Conservation (phyloP, 1,140 invertebrate species). For the Cardiocondyla obscurior region DNA sequence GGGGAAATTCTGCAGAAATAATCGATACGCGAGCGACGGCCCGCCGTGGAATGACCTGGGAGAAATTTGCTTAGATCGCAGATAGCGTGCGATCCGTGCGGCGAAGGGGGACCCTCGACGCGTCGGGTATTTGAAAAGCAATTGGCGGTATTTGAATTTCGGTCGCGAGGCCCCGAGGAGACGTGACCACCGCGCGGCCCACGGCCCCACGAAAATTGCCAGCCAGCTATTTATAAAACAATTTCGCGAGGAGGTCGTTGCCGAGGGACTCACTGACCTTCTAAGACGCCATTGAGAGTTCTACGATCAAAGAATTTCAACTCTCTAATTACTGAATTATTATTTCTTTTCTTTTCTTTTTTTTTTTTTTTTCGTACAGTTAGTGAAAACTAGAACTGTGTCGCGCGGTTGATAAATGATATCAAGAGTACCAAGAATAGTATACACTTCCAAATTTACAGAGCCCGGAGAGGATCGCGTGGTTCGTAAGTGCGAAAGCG, state of each 20-base stretch:
- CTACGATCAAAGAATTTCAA: neutral
- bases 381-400: neutral
- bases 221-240: constrained; percentile 37
- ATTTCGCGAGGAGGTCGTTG: neutral
- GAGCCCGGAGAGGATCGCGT: neutral
- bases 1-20: constrained; percentile 52
- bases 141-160: constrained; percentile 47
- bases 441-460: neutral
- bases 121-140: constrained; percentile 49
- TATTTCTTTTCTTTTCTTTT: too few relatives aligned
- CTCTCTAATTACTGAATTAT: neutral
- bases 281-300: neutral
- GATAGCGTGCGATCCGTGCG: constrained; percentile 45
- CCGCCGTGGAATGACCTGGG: constrained; percentile 58
- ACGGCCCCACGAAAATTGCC: constrained; percentile 15
- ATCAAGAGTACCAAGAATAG: neutral
- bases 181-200: constrained; percentile 1
- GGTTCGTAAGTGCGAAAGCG: neutral
- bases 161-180: neutral
- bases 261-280: neutral
- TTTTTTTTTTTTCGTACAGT: neutral
- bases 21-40: constrained; percentile 64
- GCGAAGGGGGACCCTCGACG: neutral
- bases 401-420: neutral
- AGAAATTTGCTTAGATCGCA: constrained; percentile 68